Percentiles rank a stretch among this genome's conserved stretches.
phyloP scores from a whole-genome alignment of 2,888 invertebrate species.

The Ichneumoninae sp. region DNA sequence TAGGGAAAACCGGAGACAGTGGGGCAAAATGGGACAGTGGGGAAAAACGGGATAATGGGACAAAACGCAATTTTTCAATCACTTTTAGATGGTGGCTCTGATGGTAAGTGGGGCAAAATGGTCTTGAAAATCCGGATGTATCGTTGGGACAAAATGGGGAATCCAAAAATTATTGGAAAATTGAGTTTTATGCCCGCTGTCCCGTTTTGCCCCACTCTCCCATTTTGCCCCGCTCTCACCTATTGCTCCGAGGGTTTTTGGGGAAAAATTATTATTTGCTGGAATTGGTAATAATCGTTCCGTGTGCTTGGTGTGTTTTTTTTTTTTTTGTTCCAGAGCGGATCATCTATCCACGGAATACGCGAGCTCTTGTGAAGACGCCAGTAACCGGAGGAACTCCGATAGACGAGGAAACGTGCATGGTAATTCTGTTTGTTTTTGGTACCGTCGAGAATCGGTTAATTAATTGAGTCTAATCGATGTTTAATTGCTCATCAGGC shows the following conservation, averaged over 20 bases:
- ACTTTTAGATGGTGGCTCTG: too few relatives aligned
- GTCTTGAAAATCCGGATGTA: too few relatives aligned
- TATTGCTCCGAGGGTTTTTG: background rate
- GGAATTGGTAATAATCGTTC: background rate
- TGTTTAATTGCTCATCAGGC: constrained; percentile 83
- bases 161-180: too few relatives aligned
- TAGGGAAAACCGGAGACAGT: too few relatives aligned
- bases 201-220: too few relatives aligned
- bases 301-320: constrained; percentile 25
- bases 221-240: too few relatives aligned
- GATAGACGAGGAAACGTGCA: constrained; percentile 88
- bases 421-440: constrained; percentile 84
- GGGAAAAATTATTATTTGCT: background rate
- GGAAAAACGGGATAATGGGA: too few relatives aligned
- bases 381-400: constrained; percentile 88
- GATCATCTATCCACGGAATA: constrained; percentile 87
- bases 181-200: too few relatives aligned
- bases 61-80: too few relatives aligned
- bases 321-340: constrained; percentile 85
- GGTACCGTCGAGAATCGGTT: background rate
- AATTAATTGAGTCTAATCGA: background rate
- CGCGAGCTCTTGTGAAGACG: constrained; percentile 85
- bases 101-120: too few relatives aligned
- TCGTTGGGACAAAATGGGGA: too few relatives aligned
- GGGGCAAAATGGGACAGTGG: too few relatives aligned